These are phyloP conservation scores for Xylocopa sonorina DNA, from an alignment of 1,140 invertebrate species.

Conservation along the genomic window DNA sequence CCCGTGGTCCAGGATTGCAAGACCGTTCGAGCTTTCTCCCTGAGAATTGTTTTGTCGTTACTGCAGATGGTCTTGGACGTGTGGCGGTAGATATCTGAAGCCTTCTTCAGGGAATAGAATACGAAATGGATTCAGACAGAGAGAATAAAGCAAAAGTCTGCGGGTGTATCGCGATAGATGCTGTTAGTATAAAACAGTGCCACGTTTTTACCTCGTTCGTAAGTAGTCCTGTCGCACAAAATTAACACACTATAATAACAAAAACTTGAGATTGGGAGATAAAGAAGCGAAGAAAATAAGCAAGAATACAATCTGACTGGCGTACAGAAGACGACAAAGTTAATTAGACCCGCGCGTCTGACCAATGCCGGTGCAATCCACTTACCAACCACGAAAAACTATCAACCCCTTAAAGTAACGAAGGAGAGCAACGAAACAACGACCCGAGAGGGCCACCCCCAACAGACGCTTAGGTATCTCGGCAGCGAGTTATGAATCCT, in stretches of 20 bases:
- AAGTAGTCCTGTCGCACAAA: too few species aligned
- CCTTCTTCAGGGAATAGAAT: too few species aligned
- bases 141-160: too few species aligned
- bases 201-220: too few species aligned
- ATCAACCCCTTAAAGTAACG: background rate
- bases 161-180: background rate
- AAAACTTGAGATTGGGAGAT: too few species aligned
- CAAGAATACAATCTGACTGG: too few species aligned
- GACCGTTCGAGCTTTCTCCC: background rate
- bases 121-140: background rate
- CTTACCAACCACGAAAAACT: background rate
- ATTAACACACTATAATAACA: too few species aligned
- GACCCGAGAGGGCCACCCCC: too few species aligned
- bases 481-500: constrained; percentile 46
- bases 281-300: too few species aligned
- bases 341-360: background rate
- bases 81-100: background rate
- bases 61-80: background rate
- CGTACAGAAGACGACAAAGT: too few species aligned
- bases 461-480: constrained; percentile 26
- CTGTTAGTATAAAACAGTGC: too few species aligned
- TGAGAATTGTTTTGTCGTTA: constrained; percentile 3
- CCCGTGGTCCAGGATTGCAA: background rate
- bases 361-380: background rate
- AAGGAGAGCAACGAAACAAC: background rate